A percentile compares a stretch with the other conserved stretches of the same genome.
phyloP scores from a whole-genome alignment of 2,888 invertebrate genomes.

The Scaeva pyrastri region DNA sequence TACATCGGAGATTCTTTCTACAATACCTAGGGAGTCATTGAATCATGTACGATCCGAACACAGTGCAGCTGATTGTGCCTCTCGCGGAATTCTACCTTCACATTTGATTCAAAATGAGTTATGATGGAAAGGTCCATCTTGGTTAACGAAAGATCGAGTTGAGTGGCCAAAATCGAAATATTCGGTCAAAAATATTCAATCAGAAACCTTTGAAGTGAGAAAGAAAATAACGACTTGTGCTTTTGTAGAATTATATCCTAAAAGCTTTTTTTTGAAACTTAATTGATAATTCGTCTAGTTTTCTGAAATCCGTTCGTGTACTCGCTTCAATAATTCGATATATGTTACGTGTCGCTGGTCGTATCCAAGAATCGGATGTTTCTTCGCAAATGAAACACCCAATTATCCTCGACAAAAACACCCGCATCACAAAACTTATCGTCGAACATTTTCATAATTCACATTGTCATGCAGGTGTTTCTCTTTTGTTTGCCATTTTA shows the following conservation, averaged over 20 bases:
- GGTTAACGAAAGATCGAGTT: slow-evolving; percentile 1
- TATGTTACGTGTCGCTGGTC: too few relatives aligned
- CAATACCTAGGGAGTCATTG: slow-evolving; percentile 20
- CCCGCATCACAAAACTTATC: too few relatives aligned
- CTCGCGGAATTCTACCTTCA: slow-evolving; percentile 33
- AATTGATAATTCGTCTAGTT: slow-evolving; percentile 1
- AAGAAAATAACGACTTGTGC: not conserved
- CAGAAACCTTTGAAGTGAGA: not conserved
- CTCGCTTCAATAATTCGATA: slow-evolving; percentile 16
- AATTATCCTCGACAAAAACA: too few relatives aligned
- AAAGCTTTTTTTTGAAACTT: slow-evolving; percentile 1
- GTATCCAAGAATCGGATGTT: too few relatives aligned
- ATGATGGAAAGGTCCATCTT: slow-evolving; percentile 17
- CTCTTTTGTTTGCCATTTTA: too few relatives aligned
- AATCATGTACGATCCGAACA: not conserved
- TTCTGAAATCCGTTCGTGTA: slow-evolving; percentile 18
- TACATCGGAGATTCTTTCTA: slow-evolving; percentile 58
- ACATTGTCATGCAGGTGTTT: too few relatives aligned
- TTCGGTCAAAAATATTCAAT: slow-evolving; percentile 2
- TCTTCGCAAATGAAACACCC: too few relatives aligned
- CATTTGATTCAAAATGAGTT: slow-evolving; percentile 15
- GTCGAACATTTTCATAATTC: too few relatives aligned
- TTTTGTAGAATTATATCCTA: not conserved
- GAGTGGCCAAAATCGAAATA: slow-evolving; percentile 19
- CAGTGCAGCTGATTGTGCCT: slow-evolving; percentile 53